Percentiles rank a stretch among this genome's conserved stretches.
These are phyloP conservation scores for Meta bourneti DNA, from an alignment of 2,888 invertebrate genomes.

Conservation along the genomic window DNA sequence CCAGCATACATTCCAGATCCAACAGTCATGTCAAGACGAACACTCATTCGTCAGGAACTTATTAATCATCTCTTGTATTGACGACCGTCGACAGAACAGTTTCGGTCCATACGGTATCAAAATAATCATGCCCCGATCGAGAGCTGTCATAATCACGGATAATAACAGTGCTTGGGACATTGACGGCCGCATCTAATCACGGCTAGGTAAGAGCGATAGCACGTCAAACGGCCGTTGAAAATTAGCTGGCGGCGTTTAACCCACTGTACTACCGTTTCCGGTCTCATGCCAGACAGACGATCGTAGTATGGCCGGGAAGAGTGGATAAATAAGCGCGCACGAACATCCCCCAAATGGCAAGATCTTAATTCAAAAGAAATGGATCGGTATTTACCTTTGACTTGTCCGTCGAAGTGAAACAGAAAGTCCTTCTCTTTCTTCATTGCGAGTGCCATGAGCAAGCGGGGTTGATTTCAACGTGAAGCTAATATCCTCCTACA, in stretches of 20 bases:
- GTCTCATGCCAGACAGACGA: constrained; percentile 31
- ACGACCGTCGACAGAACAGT: too few species aligned
- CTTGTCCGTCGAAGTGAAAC: constrained; percentile 72
- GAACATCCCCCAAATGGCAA: constrained; percentile 2
- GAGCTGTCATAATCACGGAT: background rate
- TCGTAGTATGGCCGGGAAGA: background rate
- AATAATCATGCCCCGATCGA: background rate
- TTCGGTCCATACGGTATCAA: too few species aligned
- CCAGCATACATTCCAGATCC: background rate
- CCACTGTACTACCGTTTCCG: constrained; percentile 53
- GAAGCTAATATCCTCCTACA: constrained; percentile 61
- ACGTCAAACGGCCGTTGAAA: constrained; percentile 34
- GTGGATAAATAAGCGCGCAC: constrained; percentile 4
- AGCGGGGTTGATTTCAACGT: constrained; percentile 33
- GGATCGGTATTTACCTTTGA: constrained; percentile 63
- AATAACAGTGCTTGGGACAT: background rate
- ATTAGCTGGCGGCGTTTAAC: constrained; percentile 54
- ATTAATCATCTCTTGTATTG: background rate
- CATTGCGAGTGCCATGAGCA: constrained; percentile 68
- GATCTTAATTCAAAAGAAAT: background rate
- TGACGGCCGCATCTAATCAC: background rate
- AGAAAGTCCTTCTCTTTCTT: constrained; percentile 71
- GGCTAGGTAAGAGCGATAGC: background rate
- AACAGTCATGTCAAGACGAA: background rate
- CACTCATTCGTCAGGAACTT: background rate